Base-by-base conservation (phyloP, 2,888 invertebrate genomes). In the Andrena camellia region DNA sequence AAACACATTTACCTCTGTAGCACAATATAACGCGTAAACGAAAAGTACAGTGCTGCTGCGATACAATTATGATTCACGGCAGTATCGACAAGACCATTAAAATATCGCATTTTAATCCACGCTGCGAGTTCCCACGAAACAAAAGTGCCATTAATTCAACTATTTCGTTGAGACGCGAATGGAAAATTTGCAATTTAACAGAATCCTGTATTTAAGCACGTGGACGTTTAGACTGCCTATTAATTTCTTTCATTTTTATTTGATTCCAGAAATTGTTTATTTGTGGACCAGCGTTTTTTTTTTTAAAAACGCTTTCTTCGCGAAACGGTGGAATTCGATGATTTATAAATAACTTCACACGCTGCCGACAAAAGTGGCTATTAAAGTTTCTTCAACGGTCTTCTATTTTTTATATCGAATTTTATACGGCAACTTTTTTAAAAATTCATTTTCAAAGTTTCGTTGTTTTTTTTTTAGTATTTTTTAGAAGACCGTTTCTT, bases 1-100 rank as follows among this genome's bases (percentile, higher is more conserved):
- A 84, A 84, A 84, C 69, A 84, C 74, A 74, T 72, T 71, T 68
- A 42, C 71, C 59, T 6, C 60, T 71, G 63, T 67, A 67, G 64
- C 60, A 73, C 60, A 79, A 75, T 72, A 57, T 72, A 57, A 57
- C 26, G 10, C 57, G 84, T 71, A 74, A 73, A 83, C 72, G 84
- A 78, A 66, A 70, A 66, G 50, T 42, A 2, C 54, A 35, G 42
- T 35, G 10, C 17, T 70, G 66, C 35, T 52, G 1, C 31, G 50
- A 31, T 54, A 17, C 17, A 7, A 0, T 17, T 17, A 29, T 74
- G 84, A 78, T 62, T 74, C 33, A 73, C 8, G 31, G 3, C 42
- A 2, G 8, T 62, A 82, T 82, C 5, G 83, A 82, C 75, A 5
- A n/a, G 10, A 33, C 33, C 33, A 8, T 20, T 35, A 48, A 48